These are phyloP conservation scores for Sus cebifrons DNA, from an alignment of 2,797 vertebrate genomes.

Conservation along the genomic window DNA sequence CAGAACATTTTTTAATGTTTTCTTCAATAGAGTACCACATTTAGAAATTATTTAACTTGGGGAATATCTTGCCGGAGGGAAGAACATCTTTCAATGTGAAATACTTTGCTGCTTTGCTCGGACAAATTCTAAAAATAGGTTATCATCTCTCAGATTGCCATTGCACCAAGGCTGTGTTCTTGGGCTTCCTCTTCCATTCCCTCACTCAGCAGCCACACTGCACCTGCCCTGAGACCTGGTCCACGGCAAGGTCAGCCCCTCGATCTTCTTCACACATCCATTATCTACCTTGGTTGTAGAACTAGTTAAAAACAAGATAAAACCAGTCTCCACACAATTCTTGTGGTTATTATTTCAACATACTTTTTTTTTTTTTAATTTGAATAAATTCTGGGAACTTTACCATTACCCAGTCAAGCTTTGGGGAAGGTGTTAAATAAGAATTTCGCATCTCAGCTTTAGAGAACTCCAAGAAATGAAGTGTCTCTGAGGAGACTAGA, in stretches of 20 bases:
- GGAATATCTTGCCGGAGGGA: neutral
- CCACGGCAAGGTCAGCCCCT: too few species aligned
- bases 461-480: slow-evolving; percentile 20
- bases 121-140: neutral
- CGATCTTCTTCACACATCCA: neutral
- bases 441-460: neutral
- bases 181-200: neutral
- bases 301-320: slow-evolving; percentile 41
- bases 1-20: neutral
- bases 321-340: slow-evolving; percentile 2
- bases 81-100: neutral
- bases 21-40: neutral
- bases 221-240: neutral
- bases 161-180: neutral
- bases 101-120: neutral
- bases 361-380: neutral
- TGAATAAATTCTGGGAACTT: neutral
- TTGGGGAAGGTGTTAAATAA: neutral
- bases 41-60: slow-evolving; percentile 50
- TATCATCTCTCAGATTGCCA: neutral
- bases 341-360: slow-evolving; percentile 36
- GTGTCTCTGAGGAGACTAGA: neutral
- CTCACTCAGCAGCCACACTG: neutral
- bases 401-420: neutral
- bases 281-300: slow-evolving; percentile 14